Percentiles rank a stretch among this genome's conserved stretches.
phyloP scores from a whole-genome alignment of 2,888 invertebrate species.

The Petrolisthes manimaculis region DNA sequence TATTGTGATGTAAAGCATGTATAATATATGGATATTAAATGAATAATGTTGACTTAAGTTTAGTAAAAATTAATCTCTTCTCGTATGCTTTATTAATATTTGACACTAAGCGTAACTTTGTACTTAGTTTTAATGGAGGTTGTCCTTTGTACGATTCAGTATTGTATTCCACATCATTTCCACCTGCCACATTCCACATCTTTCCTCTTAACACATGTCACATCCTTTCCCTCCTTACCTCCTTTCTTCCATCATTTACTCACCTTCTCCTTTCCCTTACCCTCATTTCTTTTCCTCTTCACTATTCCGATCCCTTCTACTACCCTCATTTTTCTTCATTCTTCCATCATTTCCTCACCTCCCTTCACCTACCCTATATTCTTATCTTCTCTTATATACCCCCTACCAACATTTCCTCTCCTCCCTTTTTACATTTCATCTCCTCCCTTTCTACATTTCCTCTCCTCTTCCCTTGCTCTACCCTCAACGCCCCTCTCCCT shows the following conservation, averaged over 20 bases:
- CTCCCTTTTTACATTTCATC: not conserved
- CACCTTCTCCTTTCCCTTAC: not conserved
- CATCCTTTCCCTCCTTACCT: not conserved
- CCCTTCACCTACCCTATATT: not conserved
- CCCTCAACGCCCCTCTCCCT: not conserved
- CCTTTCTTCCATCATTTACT: not conserved
- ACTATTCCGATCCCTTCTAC: conserved; percentile 2
- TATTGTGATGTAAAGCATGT: no score
- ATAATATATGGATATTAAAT: no score
- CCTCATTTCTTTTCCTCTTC: not conserved
- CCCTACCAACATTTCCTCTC: not conserved
- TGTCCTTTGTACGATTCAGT: no score
- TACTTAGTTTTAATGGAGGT: no score
- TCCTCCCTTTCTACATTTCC: not conserved
- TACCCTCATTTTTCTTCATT: not conserved
- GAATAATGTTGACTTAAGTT: no score
- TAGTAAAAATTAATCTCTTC: no score
- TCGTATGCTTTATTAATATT: no score
- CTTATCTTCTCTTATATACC: not conserved
- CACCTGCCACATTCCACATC: no score
- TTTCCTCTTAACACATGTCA: no score
- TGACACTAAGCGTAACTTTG: no score
- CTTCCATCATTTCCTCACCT: conserved; percentile 8
- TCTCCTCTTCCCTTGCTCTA: not conserved
- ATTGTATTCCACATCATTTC: no score